Percentiles rank a stretch among this genome's conserved stretches.
Evolutionary conservation across 2,797 vertebrate genomes (phyloP).

Genomic region (Pangasius krempfi): DNA sequence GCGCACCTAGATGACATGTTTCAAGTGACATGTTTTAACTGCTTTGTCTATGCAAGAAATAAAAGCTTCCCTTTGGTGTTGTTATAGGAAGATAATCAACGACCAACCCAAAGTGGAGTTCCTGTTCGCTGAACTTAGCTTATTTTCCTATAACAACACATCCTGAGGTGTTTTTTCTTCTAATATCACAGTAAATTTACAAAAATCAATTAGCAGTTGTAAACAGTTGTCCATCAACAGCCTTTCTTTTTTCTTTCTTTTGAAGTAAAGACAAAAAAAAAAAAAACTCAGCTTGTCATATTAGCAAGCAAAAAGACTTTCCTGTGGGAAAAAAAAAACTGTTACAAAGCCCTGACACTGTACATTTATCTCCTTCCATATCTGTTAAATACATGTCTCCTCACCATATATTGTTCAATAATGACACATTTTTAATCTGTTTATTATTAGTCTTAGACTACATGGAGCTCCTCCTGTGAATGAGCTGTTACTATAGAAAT

Average conservation of each 20-base stretch:
- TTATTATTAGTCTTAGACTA: neutral
- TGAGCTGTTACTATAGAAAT: neutral
- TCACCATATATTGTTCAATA: neutral
- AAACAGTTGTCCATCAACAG: neutral
- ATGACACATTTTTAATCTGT: neutral
- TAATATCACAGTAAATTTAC: neutral
- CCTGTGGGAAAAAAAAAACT: neutral
- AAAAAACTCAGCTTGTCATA: neutral
- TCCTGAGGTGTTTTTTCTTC: neutral
- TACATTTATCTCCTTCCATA: neutral
- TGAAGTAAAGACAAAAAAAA: neutral
- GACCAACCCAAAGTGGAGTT: neutral
- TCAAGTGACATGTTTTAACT: neutral
- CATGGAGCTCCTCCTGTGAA: neutral
- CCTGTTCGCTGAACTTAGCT: neutral
- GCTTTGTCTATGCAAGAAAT: neutral
- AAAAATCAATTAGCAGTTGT: neutral
- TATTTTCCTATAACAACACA: neutral
- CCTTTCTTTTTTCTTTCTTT: neutral
- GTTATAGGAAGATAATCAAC: neutral
- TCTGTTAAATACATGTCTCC: neutral
- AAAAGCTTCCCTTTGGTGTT: neutral
- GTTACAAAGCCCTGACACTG: neutral
- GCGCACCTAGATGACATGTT: neutral
- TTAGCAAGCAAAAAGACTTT: neutral